Evolutionary conservation across 1,140 invertebrate species (phyloP).

Genomic region (Aphelenchoides fujianensis): DNA sequence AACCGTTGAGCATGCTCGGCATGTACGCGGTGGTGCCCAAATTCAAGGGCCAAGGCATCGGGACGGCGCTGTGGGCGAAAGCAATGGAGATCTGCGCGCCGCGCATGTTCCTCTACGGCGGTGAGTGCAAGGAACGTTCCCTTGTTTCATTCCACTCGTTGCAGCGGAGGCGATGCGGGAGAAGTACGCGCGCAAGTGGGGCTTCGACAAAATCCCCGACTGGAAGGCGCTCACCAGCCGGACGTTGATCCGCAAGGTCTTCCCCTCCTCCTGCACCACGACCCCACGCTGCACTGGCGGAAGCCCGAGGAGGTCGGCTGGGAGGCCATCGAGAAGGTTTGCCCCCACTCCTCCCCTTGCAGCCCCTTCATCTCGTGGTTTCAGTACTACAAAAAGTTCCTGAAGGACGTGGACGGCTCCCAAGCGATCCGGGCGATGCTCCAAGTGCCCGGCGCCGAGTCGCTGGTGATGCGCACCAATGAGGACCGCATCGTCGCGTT

Average conservation of each 20-base stretch:
- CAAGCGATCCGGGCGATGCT: not conserved
- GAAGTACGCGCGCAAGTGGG: constrained; percentile 1
- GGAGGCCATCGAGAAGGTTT: constrained; percentile 11
- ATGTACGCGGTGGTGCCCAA: not conserved
- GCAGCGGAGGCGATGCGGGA: not conserved
- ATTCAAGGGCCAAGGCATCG: not conserved
- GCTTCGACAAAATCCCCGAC: constrained; percentile 18
- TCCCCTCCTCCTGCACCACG: constrained; percentile 6
- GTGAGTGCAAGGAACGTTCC: constrained; percentile 11
- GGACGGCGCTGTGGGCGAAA: not conserved
- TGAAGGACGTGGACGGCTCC: not conserved
- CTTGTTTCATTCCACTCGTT: too few species aligned
- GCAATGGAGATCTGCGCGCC: not conserved
- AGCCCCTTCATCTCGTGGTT: not conserved
- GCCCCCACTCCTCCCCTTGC: not conserved
- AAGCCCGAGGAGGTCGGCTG: constrained; percentile 1
- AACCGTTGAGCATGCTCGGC: not conserved
- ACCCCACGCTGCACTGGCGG: constrained; percentile 7
- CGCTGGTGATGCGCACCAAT: not conserved
- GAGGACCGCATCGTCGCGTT: constrained; percentile 11
- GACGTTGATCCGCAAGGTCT: not conserved
- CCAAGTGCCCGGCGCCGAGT: not conserved
- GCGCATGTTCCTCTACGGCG: constrained; percentile 8
- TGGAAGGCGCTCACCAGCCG: not conserved
- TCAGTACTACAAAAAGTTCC: not conserved